A percentile compares a stretch with the other conserved stretches of the same genome.
These are phyloP conservation scores for Drosophila vallismaia DNA, from an alignment of 2,888 invertebrate genomes.

Conservation along the genomic window DNA sequence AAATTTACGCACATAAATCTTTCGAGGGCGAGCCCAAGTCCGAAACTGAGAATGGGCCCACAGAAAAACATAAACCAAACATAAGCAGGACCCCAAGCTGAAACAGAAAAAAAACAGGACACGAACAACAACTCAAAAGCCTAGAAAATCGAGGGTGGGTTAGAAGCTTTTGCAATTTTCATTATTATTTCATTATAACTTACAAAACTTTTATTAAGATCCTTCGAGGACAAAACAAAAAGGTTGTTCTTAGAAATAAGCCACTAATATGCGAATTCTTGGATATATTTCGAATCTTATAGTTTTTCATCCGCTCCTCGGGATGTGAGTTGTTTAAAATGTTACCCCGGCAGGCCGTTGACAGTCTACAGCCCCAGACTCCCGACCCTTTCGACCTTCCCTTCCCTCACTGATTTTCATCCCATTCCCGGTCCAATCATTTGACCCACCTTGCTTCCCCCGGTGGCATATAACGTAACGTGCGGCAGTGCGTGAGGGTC, in stretches of 20 bases:
- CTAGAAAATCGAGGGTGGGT: constrained; percentile 49
- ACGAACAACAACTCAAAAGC: constrained; percentile 35
- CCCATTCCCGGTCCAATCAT: constrained; percentile 9
- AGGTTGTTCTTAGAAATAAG: too few relatives aligned
- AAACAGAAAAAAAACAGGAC: constrained; percentile 11
- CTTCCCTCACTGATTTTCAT: constrained; percentile 1
- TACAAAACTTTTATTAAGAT: too few relatives aligned
- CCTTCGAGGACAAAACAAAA: too few relatives aligned
- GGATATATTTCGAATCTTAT: too few relatives aligned
- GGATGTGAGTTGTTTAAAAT: constrained; percentile 43
- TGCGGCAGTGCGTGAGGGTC: constrained; percentile 42
- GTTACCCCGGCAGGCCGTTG: constrained; percentile 62
- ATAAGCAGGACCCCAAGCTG: constrained; percentile 61
- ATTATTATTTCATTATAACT: too few relatives aligned
- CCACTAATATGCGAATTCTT: too few relatives aligned
- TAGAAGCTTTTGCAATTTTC: not conserved
- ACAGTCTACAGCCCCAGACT: constrained; percentile 58
- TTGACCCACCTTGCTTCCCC: not conserved
- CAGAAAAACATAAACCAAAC: constrained; percentile 75
- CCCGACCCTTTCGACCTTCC: not conserved
- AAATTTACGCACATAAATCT: constrained; percentile 81
- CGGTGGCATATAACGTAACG: constrained; percentile 45
- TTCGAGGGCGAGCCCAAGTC: constrained; percentile 56
- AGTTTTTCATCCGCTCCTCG: constrained; percentile 33
- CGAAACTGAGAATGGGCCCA: constrained; percentile 44